Percentiles rank a stretch among this genome's conserved stretches.
These are phyloP conservation scores for Polydrusus cervinus DNA, from an alignment of 2,888 invertebrate species.

Conservation along the genomic window DNA sequence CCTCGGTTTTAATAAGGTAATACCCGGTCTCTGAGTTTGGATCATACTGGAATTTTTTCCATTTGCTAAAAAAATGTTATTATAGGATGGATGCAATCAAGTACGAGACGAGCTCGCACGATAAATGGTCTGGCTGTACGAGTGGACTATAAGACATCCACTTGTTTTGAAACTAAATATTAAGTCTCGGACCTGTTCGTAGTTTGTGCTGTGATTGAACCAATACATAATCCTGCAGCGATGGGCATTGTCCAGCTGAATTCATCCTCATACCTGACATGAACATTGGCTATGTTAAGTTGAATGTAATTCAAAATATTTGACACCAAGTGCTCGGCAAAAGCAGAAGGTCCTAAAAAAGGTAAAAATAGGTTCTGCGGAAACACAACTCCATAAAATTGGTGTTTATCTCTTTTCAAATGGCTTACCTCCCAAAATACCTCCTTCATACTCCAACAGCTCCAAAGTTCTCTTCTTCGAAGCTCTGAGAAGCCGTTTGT, in stretches of 20 bases:
- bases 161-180: neutral
- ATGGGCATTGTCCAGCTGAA: constrained; percentile 79
- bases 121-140: no score
- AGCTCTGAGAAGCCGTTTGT: constrained; percentile 82
- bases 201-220: constrained; percentile 84
- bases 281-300: constrained; percentile 84
- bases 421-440: constrained; percentile 73
- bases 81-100: no score
- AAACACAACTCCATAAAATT: neutral
- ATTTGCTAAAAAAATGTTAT: constrained; percentile 77
- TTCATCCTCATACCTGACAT: constrained; percentile 87
- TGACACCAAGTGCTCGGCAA: constrained; percentile 83
- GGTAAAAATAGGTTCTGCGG: neutral
- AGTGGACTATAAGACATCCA: no score
- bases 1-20: constrained; percentile 85
- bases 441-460: constrained; percentile 77
- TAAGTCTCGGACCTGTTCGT: constrained; percentile 79
- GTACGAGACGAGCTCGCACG: no score
- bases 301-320: constrained; percentile 87
- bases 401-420: neutral
- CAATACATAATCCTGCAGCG: constrained; percentile 85
- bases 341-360: constrained; percentile 74
- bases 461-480: constrained; percentile 82
- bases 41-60: constrained; percentile 78
- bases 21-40: constrained; percentile 72